Evolutionary conservation across 2,797 vertebrate genomes (phyloP), one percentile per base, ranked within the genome.

Genomic region (Acropternis orthonyx): DNA sequence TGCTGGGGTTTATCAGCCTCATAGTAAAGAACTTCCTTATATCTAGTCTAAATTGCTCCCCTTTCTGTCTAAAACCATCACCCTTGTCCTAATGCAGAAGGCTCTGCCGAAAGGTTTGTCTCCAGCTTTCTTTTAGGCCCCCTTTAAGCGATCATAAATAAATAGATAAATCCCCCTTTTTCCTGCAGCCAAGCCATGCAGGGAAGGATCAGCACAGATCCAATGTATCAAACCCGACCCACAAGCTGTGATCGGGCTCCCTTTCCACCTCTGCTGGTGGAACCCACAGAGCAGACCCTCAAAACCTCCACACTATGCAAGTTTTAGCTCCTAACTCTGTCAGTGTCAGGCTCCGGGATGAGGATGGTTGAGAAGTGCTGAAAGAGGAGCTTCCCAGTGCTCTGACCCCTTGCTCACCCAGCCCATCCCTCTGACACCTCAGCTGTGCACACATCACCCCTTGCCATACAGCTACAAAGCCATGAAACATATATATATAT

Each of bases 241-340:
- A 46, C 16, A 17, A 24, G 28, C 7, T 8, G 6, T 7, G 37
- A 9, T 30, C 19, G 15, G 17, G 32, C 46, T 72, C 26, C 7
- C 15, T 93, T 93, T 41, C 32, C 52, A 4, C 9, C 32, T 59
- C 49, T 65, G 6, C 68, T 89, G 72, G 17, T 39, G 22, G 41
- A 28, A 83, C 2, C 6, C 46, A 54, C 16, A 58, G 36, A 36
- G 59, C 32, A 27, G 86, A 56, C n/a, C 9, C 52, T 32, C 21
- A 41, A 59, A 59, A 69, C 63, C 32, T 69, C 32, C 1, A 2
- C 3, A 34, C 12, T 1, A 4, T 4, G 18, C 1, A 18, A 21
- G 6, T 9, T 61, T 82, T 39, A 72, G 10, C 17, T 61, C 36
- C 51, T 44, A 48, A 5, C 20, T 75, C 44, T 44, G 7, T 27